Percentiles rank a stretch among this genome's conserved stretches.
phyloP scores from a whole-genome alignment of 2,113 vertebrate species.

The Nothoprocta perdicaria region DNA sequence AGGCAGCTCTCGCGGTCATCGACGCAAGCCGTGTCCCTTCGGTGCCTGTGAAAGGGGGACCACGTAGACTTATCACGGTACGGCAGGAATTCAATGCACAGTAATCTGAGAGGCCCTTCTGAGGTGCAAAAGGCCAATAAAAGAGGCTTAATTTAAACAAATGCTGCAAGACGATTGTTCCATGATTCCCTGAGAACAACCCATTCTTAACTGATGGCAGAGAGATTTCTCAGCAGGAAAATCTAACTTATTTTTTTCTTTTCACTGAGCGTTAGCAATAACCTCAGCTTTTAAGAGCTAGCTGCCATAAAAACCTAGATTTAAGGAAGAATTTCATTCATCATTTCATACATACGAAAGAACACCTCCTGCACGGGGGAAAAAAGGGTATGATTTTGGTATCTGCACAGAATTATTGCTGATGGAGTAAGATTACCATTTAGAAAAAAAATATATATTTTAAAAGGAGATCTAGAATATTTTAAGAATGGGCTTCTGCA shows the following conservation, averaged over 20 bases:
- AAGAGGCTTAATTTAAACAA: conserved; percentile 30
- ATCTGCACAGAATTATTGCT: conserved; percentile 5
- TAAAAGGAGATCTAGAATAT: background rate
- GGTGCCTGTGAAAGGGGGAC: background rate
- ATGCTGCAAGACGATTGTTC: background rate
- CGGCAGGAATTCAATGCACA: background rate
- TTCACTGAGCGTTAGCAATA: background rate
- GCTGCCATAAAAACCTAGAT: background rate
- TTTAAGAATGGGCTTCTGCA: background rate
- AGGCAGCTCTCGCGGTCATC: background rate
- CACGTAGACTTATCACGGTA: background rate
- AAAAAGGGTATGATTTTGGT: background rate
- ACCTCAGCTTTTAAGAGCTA: conserved; percentile 18
- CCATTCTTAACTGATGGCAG: background rate
- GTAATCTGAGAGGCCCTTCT: background rate
- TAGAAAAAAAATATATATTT: background rate
- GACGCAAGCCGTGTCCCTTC: fast-evolving
- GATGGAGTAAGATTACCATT: conserved; percentile 3
- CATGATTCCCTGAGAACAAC: background rate
- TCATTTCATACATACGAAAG: background rate
- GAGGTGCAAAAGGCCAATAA: background rate
- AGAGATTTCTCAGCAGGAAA: background rate
- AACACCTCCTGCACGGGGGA: background rate
- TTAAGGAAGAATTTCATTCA: conserved; percentile 21
- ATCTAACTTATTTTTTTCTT: conserved; percentile 36